Base-by-base conservation (phyloP, 2,797 vertebrate species). In the Mallotus villosus region DNA sequence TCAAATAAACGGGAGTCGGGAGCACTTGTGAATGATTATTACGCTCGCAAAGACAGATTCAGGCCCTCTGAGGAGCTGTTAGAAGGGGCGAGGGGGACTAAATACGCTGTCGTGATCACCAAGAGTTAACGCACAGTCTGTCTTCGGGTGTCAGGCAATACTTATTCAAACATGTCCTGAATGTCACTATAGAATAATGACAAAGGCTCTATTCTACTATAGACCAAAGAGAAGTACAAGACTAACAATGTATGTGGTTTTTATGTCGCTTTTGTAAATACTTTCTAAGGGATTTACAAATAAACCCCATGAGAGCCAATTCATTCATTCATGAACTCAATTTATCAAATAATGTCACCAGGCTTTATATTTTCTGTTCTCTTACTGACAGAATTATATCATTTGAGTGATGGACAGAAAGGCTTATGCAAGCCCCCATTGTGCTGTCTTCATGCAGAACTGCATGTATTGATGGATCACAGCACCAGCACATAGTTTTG, bases 21-120 rank as follows among this genome's bases (percentile, higher is more conserved):
- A 67, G 19, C 29, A 60, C 49, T 19, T 17, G 6, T 60, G 73
- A 64, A 65, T 46, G 27, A 14, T 64, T 68, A 41, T 57, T 41
- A 55, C 29, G 29, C 41, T 46, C 41, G 14, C 41, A 46, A 46
- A 46, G 14, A 46, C 3, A 14, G 12, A 46, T 46, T 34, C 32
- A 34, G 8, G 8, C 8, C 32, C 32, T 34, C 32, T 34, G 32
- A 8, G 32, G 32, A 34, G 32, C 32, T 8, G 32, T 34, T 34
- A 34, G 32, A 34, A 34, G 7, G 7, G 32, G 6, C 32, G 8
- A 29, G 27, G 32, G 32, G 32, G 7, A 8, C 8, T 34, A 21
- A 37, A 27, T 7, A 2, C 5, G 14, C 27, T n/a, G 1, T 63
- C 4, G 24, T 63, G 61, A 25, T 4, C 58, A 24, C 24, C 24